Base-by-base conservation (phyloP, 1,140 invertebrate genomes). In the Drosophila sp. region DNA sequence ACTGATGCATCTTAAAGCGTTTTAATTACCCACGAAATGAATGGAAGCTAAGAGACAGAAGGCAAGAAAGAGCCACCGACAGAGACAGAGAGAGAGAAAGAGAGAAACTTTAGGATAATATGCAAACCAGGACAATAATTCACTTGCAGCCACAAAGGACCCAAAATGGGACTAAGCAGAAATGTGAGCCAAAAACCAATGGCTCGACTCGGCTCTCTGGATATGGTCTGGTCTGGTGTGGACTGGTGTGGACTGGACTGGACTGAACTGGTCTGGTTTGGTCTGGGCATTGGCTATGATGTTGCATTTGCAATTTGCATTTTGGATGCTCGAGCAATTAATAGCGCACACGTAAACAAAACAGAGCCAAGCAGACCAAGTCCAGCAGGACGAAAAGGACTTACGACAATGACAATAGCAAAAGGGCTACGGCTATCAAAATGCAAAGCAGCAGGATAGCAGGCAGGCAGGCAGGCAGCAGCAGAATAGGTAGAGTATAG, bases 1-100 rank as follows among this genome's bases (percentile, higher is more conserved):
- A 80, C 86, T 90, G 86, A 90, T 90, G 86, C 86, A 82, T 81
- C 86, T 90, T 85, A 82, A 90, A 90, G 86, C 86, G 81, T 90
- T 90, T 90, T 90, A 90, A 90, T 90, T 90, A 90, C 86, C 86
- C 86, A 79, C 86, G 72, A 76, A 76, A 76, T 66, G 73, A 76
- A 78, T 61, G 73, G 75, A 76, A 76, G 60, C 60, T 27, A 76
- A 64, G 44, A 50, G 44, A 50, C 44, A 50, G 44, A 50, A 38
- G 35, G 44, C 44, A 8, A 10, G 6, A 47, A 2, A 27, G 23
- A 47, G 23, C 11, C 3, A 4, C 7, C 11, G 23, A 50, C 17
- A 44, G 17, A 44, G 41, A 23, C 4, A 44, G n/a, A 44, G 4
- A 44, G 41, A 41, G 67, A 63, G 50, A 61, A 10, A 23, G 57